phyloP scores from a whole-genome alignment of 2,888 invertebrate species.

The Drosophila maculinotata region DNA sequence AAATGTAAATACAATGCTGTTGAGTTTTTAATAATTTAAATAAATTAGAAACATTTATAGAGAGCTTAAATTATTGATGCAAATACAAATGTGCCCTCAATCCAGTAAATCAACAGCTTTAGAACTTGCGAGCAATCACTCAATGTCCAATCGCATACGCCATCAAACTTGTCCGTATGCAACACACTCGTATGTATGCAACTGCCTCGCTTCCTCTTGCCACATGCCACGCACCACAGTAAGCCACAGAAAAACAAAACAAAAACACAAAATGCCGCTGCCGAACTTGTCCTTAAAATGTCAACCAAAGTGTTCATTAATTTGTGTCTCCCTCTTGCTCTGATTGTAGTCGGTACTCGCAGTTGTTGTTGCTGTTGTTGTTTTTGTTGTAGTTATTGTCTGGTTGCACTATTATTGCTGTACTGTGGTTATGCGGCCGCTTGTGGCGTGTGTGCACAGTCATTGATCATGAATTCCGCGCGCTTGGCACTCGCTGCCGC shows the following conservation, averaged over 20 bases:
- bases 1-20: too few relatives aligned
- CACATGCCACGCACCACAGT: conserved; percentile 38
- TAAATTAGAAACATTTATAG: background rate
- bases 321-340: conserved; percentile 66
- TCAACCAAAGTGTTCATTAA: conserved; percentile 80
- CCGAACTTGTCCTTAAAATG: conserved; percentile 81
- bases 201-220: conserved; percentile 23
- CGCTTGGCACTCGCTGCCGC: conserved; percentile 69
- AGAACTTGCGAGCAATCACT: conserved; percentile 55
- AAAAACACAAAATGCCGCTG: conserved; percentile 50
- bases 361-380: conserved; percentile 23
- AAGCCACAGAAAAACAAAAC: conserved; percentile 37
- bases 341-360: conserved; percentile 40
- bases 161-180: conserved; percentile 41
- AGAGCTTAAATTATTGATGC: conserved; percentile 4
- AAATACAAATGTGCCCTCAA: conserved; percentile 12
- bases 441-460: conserved; percentile 73
- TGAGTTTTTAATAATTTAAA: too few relatives aligned
- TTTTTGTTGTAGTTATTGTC: conserved; percentile 54
- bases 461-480: conserved; percentile 80
- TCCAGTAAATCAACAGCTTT: conserved; percentile 33
- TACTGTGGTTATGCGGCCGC: conserved; percentile 32
- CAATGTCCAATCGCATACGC: conserved; percentile 62
- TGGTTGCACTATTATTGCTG: conserved; percentile 64
- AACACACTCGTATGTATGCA: conserved; percentile 2